Base-by-base conservation (phyloP, 2,113 vertebrate genomes). In the Catagonus wagneri region DNA sequence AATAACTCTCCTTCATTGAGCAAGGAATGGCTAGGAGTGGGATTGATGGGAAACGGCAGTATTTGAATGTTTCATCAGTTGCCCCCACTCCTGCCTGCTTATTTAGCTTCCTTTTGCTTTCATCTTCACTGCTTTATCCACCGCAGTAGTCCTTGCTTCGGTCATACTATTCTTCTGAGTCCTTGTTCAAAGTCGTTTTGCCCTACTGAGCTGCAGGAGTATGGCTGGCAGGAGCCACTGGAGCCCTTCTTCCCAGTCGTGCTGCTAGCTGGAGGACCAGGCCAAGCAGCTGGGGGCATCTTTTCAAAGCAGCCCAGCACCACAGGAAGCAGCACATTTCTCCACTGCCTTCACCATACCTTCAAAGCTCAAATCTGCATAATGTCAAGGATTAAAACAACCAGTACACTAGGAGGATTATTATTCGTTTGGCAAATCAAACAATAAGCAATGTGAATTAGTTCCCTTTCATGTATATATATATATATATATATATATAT, bases 31-130 rank as follows among this genome's bases (percentile, higher is more conserved):
- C 50, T 58, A 65, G 22, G 52, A 60, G 52, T 60, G 27, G 23
- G 68, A 61, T 22, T 3, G 14, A 44, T 3, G 54, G 63, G 36
- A 91, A 78, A 94, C 72, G 94, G 63, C 75, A 66, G n/a, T 16
- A 36, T 36, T 56, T 95, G 25, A 94, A 79, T 95, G 95, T 96
- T 96, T 95, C 32, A 94, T 75, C 44, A 16, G 13, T 61, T 44
- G 44, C 36, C 22, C 1, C 22, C 8, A 12, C 4, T 34, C 23
- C 36, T 5, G 2, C n/a, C 50, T 86, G 50, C 29, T 88, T 90
- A 25, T 44, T 88, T 32, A 23, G 75, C 20, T 66, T 90, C n/a
- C 10, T 36, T 87, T 96, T 66, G 79, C 52, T 96, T 96, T 96
- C 60, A 83, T 95, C 68, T 88, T 44, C 36, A 19, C 32, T 61